phyloP scores from a whole-genome alignment of 2,888 invertebrate species.

The Drosophila multiciliata region DNA sequence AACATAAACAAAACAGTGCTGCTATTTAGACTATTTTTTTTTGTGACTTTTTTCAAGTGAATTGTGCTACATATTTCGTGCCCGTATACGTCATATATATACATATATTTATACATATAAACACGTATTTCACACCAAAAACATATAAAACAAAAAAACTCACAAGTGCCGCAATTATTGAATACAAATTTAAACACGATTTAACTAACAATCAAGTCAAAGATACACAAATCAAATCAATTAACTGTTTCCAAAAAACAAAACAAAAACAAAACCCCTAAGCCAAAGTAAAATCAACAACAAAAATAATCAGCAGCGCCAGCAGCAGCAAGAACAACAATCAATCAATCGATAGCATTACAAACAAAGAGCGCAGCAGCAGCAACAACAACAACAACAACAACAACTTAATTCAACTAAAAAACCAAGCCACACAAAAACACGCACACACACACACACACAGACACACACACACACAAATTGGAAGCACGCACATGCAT shows the following conservation, averaged over 20 bases:
- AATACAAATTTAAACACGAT: not conserved
- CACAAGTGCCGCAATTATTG: slow-evolving; percentile 4
- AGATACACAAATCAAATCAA: not conserved
- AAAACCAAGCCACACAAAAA: slow-evolving; percentile 44
- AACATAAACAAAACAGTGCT: slow-evolving; percentile 59
- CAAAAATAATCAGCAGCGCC: slow-evolving; percentile 20
- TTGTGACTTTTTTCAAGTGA: slow-evolving; percentile 41
- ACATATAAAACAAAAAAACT: not conserved
- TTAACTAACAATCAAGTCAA: not conserved
- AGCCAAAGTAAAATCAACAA: slow-evolving; percentile 6
- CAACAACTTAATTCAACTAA: slow-evolving; percentile 42
- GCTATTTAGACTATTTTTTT: slow-evolving; percentile 28
- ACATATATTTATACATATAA: not conserved
- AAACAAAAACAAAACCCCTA: slow-evolving; percentile 8
- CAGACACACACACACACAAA: slow-evolving; percentile 6
- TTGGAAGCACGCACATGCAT: slow-evolving; percentile 40
- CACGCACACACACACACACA: slow-evolving; percentile 16
- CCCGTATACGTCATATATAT: not conserved
- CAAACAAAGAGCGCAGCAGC: slow-evolving; percentile 40
- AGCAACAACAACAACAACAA: slow-evolving; percentile 40
- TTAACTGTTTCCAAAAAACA: slow-evolving; percentile 13
- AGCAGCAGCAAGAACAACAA: slow-evolving; percentile 31
- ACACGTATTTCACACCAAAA: not conserved
- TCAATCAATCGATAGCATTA: slow-evolving; percentile 52
- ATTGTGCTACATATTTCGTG: slow-evolving; percentile 26